Evolutionary conservation across 2,888 invertebrate genomes (phyloP), one percentile per base, ranked within the genome.

Genomic region (Dermolepida albohirtum): DNA sequence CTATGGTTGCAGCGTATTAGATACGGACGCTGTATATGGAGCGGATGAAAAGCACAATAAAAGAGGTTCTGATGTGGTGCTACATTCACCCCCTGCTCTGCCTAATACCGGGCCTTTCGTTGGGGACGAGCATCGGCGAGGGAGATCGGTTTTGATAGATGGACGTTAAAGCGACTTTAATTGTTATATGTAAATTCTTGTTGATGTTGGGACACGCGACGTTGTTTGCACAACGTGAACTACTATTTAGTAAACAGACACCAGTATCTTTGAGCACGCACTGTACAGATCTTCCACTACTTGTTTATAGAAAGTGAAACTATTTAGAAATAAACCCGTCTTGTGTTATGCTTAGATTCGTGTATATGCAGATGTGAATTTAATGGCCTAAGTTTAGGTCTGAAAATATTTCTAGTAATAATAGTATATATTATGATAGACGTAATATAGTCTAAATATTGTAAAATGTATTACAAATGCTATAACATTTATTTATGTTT

Each of bases 81-180:
- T 59, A 59, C 67, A 71, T 29, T 73, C 72, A 70, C 73, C 73
- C 74, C 69, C 69, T 67, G 6, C 67, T 66, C 59, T 67, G 70
- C 70, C 71, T 74, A 70, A 73, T 73, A 70, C 72, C 54, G 51
- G 59, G 39, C 55, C 49, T 54, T 64, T 66, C 52, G 65, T 64
- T 62, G 70, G 69, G 74, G 34, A 34, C 10, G 34, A 34, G 71
- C 68, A 71, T 70, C 67, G 70, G 67, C 55, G 71, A 52, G 59
- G 74, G 71, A 70, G 70, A 72, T 76, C 72, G 73, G 75, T 74
- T 74, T 74, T 76, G 76, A 76, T 76, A 72, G 75, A 76, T 75
- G 75, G 74, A 75, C 73, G 74, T 70, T 74, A 75, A 75, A 75
- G 74, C 72, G 75, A 76, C 74, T 76, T 76, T 76, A 76, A 76